phyloP scores from a whole-genome alignment of 1,140 invertebrate species.

The Bombus huntii region DNA sequence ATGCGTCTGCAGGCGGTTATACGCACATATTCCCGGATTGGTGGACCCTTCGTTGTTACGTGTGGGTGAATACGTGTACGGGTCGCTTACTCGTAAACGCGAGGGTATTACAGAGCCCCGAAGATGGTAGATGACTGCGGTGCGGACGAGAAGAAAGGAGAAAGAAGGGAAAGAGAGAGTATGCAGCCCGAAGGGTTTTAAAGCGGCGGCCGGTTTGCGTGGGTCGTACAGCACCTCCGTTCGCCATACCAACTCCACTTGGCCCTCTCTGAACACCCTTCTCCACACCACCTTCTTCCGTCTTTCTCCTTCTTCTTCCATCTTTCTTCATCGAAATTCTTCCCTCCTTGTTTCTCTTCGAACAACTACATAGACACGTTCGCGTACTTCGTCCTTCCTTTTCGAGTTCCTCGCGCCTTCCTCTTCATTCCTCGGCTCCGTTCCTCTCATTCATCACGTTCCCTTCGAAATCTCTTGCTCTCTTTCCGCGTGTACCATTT shows the following conservation, averaged over 20 bases:
- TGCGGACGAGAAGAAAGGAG: constrained; percentile 19
- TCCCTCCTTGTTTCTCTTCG: background rate
- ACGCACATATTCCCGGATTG: constrained; percentile 33
- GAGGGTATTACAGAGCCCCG: constrained; percentile 70
- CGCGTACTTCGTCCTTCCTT: constrained; percentile 31
- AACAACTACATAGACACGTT: background rate
- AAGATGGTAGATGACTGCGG: constrained; percentile 66
- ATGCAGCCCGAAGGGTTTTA: constrained; percentile 56
- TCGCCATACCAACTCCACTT: constrained; percentile 66
- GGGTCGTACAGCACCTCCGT: constrained; percentile 73
- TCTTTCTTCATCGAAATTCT: background rate
- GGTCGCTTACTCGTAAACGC: constrained; percentile 72
- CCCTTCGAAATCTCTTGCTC: constrained; percentile 50
- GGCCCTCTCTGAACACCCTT: constrained; percentile 25
- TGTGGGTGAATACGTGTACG: constrained; percentile 44
- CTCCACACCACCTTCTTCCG: background rate
- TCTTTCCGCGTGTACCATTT: constrained; percentile 30
- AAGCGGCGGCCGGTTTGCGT: constrained; percentile 73
- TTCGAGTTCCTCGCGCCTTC: constrained; percentile 4
- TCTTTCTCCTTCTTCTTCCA: background rate
- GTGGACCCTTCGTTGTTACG: constrained; percentile 15
- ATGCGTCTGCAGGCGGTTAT: constrained; percentile 68
- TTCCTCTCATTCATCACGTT: constrained; percentile 47
- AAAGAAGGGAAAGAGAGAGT: constrained; percentile 46
- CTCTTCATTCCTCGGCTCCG: background rate